Base-by-base conservation (phyloP, 1,140 invertebrate species). In the Caerostris darwini region DNA sequence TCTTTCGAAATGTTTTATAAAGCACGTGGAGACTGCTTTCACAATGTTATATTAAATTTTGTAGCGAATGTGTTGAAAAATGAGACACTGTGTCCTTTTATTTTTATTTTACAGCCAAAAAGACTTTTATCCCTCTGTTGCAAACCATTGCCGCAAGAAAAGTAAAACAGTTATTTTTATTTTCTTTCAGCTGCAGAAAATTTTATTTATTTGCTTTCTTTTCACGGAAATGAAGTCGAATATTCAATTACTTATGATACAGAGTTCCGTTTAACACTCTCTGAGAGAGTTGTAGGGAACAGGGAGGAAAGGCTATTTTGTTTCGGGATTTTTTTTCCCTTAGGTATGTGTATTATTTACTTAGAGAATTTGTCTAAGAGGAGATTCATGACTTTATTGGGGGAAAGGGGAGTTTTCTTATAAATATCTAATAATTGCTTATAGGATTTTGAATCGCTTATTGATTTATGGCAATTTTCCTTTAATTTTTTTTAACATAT, bases 231-330 rank as follows among this genome's bases (percentile, higher is more conserved):
- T 85, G 83, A 85, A 85, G 83, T 85, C 19, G 56, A 85, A 85
- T 85, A 85, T 85, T 85, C 83, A 85, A 85, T 85, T 85, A 59
- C 83, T 58, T 85, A 85, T 85, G 83, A 85, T 57, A 58, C 56
- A 50, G 82, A 34, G 57, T 19, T 71, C 7, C 69, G 19, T 71
- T 53, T 77, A 77, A 77, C 71, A 77, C 71, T 77, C 10, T 77
- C 8, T 53, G 34, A 77, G 69, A 77, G 69, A 12, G 34, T 77
- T 50, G 71, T 50, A 53, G 71, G 53, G 19, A 77, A 77, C 50
- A 7, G 71, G 71, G 53, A 77, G 71, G 50, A 77, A 77, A 50
- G 50, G 71, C 34, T 12, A 77, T 77, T 77, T 50, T 4, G 61
- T n/a, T 67, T 67, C 61, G n/a, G 17, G 14, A 77, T 77, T 77